Percentiles rank a stretch among this genome's conserved stretches.
phyloP scores from a whole-genome alignment of 2,888 invertebrate genomes.

The Orthosia incerta region DNA sequence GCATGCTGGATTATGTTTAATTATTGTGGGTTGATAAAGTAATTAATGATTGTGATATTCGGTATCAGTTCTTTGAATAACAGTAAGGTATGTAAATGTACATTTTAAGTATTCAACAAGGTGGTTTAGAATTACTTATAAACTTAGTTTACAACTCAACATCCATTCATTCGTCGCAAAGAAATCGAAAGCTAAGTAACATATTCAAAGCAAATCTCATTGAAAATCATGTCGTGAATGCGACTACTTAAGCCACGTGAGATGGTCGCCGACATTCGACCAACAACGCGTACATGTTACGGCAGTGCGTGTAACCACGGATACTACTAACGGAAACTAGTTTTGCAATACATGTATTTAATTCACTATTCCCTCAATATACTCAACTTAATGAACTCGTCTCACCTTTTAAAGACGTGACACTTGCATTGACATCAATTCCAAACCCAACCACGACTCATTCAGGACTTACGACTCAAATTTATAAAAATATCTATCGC shows the following conservation, averaged over 20 bases:
- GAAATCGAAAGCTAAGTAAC: conserved; percentile 37
- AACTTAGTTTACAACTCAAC: not conserved
- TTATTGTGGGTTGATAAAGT: conserved; percentile 25
- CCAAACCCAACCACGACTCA: conserved; percentile 18
- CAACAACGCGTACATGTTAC: conserved; percentile 40
- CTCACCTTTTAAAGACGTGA: conserved; percentile 46
- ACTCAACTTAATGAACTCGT: conserved; percentile 46
- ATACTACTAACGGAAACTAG: conserved; percentile 64
- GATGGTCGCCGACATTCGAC: conserved; percentile 25
- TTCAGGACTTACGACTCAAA: conserved; percentile 36
- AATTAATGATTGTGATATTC: conserved; percentile 36
- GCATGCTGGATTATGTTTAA: conserved; percentile 21
- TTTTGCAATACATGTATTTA: conserved; percentile 64
- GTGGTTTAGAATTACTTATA: conserved; percentile 16
- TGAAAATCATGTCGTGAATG: conserved; percentile 47
- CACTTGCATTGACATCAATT: conserved; percentile 60
- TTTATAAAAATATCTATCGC: not conserved
- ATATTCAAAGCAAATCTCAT: conserved; percentile 39
- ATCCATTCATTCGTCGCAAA: conserved; percentile 18
- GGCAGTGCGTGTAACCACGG: conserved; percentile 60
- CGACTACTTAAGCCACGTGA: conserved; percentile 27
- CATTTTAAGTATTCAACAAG: conserved; percentile 4
- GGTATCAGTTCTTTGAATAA: conserved; percentile 23
- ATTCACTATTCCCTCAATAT: conserved; percentile 50
- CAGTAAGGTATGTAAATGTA: not conserved